phyloP scores from a whole-genome alignment of 2,888 invertebrate species.

The Ligdia adustata region DNA sequence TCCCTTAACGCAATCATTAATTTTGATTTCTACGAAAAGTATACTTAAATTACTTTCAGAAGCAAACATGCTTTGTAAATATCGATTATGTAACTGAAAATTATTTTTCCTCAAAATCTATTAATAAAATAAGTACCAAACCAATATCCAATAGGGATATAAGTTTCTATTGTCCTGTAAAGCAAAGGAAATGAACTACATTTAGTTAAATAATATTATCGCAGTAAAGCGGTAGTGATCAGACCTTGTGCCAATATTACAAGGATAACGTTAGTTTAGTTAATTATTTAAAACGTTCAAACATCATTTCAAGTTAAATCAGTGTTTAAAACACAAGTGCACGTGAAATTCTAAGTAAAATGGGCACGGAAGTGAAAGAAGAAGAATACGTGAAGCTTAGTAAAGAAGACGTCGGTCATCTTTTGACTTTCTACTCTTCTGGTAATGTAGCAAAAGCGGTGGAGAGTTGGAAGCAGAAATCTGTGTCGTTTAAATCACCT shows the following conservation, averaged over 20 bases:
- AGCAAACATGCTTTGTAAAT: too few relatives aligned
- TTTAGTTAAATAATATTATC: constrained; percentile 12
- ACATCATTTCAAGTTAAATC: constrained; percentile 3
- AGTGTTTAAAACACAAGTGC: constrained; percentile 9
- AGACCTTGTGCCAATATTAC: constrained; percentile 13
- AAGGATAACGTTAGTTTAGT: constrained; percentile 7
- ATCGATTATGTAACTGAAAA: too few relatives aligned
- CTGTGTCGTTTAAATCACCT: constrained; percentile 66
- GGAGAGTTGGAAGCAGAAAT: constrained; percentile 63
- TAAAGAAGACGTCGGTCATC: constrained; percentile 59
- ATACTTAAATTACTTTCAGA: too few relatives aligned
- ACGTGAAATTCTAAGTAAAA: constrained; percentile 31
- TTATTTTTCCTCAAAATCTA: too few relatives aligned
- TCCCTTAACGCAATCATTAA: too few relatives aligned
- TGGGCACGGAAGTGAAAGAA: constrained; percentile 61
- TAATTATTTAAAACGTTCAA: neutral
- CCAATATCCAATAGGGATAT: constrained; percentile 10
- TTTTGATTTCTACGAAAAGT: too few relatives aligned
- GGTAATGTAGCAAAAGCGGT: constrained; percentile 45
- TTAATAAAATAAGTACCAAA: neutral
- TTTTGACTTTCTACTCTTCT: constrained; percentile 55
- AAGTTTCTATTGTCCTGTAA: constrained; percentile 1
- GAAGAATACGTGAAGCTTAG: constrained; percentile 53
- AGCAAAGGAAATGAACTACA: constrained; percentile 2
- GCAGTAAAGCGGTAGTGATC: constrained; percentile 1